phyloP scores from a whole-genome alignment of 2,888 invertebrate genomes.

The Nomada flava region DNA sequence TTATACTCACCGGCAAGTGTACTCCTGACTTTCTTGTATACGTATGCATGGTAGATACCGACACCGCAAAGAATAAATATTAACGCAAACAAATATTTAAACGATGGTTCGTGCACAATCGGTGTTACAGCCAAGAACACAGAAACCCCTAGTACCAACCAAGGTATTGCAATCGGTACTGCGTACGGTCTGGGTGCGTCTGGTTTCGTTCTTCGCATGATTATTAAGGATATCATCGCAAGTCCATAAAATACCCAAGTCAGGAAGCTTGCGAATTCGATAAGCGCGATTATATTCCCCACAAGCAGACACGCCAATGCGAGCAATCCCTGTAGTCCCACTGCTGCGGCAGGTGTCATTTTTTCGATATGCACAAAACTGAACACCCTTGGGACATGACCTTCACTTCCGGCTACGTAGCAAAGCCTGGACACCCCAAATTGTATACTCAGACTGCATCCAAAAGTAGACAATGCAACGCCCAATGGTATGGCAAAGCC shows the following conservation, averaged over 20 bases:
- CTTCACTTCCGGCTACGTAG: conserved; percentile 92
- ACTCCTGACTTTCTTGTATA: conserved; percentile 89
- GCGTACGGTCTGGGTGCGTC: conserved; percentile 90
- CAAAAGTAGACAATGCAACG: conserved; percentile 91
- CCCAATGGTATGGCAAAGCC: conserved; percentile 90
- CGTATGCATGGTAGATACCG: conserved; percentile 90
- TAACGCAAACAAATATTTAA: conserved; percentile 91
- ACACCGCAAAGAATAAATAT: conserved; percentile 90
- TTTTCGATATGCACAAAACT: conserved; percentile 91
- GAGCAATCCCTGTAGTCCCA: conserved; percentile 91
- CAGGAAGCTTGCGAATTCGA: conserved; percentile 94
- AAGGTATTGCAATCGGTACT: conserved; percentile 90
- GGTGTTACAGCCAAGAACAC: conserved; percentile 91
- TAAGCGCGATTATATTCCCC: conserved; percentile 91
- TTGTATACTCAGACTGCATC: conserved; percentile 91
- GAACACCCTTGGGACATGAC: conserved; percentile 91
- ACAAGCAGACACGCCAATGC: conserved; percentile 89
- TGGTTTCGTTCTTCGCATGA: conserved; percentile 89
- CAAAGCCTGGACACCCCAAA: conserved; percentile 92
- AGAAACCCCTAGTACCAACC: conserved; percentile 89
- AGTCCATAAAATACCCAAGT: conserved; percentile 95
- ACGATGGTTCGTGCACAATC: conserved; percentile 90
- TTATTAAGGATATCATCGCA: conserved; percentile 91
- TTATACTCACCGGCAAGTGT: conserved; percentile 87
- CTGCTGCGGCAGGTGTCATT: conserved; percentile 92